These are phyloP conservation scores for Saturnia pavonia DNA, from an alignment of 2,888 invertebrate species.

Conservation along the genomic window DNA sequence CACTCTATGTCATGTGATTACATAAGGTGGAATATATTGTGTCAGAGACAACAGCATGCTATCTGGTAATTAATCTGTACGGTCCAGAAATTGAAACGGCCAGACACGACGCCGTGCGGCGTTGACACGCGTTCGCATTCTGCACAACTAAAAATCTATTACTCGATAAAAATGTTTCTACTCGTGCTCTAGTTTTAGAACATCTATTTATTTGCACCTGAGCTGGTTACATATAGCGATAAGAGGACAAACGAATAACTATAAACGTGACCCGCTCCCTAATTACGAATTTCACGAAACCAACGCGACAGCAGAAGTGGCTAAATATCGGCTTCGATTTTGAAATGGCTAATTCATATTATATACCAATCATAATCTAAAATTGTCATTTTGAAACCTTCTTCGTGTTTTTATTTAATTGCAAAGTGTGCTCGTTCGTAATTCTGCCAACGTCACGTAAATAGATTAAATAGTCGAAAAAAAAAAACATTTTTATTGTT, in stretches of 20 bases:
- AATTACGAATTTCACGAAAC: not conserved
- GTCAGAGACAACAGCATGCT: constrained; percentile 56
- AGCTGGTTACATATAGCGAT: not conserved
- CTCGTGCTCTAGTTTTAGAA: not conserved
- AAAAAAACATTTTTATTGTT: too few relatives aligned
- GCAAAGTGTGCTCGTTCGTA: too few relatives aligned
- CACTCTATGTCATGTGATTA: constrained; percentile 19
- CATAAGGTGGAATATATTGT: constrained; percentile 43
- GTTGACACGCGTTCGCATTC: constrained; percentile 32
- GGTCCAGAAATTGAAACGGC: constrained; percentile 46
- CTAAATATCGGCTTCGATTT: too few relatives aligned
- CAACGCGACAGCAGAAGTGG: not conserved
- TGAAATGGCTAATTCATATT: too few relatives aligned
- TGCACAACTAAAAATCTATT: constrained; percentile 9
- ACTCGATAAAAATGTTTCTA: not conserved
- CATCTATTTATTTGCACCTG: constrained; percentile 4
- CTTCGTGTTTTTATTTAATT: too few relatives aligned
- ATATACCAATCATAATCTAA: too few relatives aligned
- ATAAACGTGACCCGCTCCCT: not conserved
- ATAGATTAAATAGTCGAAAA: too few relatives aligned
- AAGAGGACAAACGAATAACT: not conserved
- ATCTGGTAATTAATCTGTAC: constrained; percentile 67
- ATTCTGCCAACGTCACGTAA: too few relatives aligned
- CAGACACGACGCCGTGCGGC: constrained; percentile 24
- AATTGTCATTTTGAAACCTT: too few relatives aligned